These are phyloP conservation scores for Nasalis larvatus DNA, from an alignment of 2,113 vertebrate species.

Conservation along the genomic window DNA sequence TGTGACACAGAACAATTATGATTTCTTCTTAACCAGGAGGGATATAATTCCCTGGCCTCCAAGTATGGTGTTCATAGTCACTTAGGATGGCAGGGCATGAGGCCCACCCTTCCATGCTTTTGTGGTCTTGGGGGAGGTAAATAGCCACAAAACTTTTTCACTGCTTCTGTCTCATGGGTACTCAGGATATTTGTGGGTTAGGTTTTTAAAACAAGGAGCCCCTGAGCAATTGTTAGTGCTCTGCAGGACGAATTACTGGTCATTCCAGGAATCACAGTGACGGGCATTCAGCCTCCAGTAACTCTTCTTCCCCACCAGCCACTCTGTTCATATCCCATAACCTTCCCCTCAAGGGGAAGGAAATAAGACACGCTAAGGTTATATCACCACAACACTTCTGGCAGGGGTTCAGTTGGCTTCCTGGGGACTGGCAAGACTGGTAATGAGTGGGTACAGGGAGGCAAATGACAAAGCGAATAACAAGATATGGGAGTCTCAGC, in stretches of 20 bases:
- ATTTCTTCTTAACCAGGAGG: neutral
- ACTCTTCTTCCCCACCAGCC: neutral
- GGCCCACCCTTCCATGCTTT: neutral
- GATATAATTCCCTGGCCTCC: neutral
- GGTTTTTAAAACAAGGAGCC: slow-evolving; percentile 10
- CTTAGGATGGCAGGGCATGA: neutral
- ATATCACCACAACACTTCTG: neutral
- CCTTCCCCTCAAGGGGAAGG: neutral
- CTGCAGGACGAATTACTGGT: neutral
- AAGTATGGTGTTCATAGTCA: neutral
- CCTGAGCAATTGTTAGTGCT: neutral
- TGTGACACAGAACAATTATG: neutral
- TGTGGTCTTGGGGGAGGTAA: neutral
- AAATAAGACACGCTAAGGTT: neutral
- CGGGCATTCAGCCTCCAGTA: neutral
- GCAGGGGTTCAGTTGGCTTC: neutral
- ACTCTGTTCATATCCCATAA: neutral
- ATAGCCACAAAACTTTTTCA: neutral
- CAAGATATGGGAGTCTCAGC: neutral
- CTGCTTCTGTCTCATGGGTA: neutral
- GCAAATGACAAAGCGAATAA: neutral
- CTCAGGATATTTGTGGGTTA: neutral
- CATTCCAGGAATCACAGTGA: neutral
- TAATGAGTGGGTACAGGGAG: neutral
- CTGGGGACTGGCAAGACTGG: neutral